Conservation (phyloP, 2,113 vertebrate genomes). For the Pachyramphus minor region DNA sequence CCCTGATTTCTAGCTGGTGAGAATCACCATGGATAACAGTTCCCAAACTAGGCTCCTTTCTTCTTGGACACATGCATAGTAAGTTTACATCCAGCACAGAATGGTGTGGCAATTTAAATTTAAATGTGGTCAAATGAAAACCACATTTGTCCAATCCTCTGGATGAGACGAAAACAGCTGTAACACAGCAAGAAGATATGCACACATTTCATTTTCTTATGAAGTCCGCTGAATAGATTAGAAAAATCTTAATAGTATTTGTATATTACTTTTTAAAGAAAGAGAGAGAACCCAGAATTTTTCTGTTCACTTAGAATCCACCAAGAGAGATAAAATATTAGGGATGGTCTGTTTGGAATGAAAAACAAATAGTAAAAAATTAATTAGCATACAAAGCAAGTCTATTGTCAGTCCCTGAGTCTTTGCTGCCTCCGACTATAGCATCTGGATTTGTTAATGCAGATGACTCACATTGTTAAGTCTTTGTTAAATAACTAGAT, state of each 20-base stretch:
- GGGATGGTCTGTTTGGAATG: not conserved
- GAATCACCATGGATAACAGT: not conserved
- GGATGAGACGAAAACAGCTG: not conserved
- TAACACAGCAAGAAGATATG: not conserved
- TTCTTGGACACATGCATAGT: not conserved
- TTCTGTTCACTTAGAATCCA: not conserved
- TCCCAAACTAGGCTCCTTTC: slow-evolving; percentile 24
- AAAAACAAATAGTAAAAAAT: slow-evolving; percentile 32
- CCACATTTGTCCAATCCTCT: not conserved
- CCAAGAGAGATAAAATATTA: slow-evolving; percentile 8
- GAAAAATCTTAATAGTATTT: not conserved
- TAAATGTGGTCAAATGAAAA: slow-evolving; percentile 29
- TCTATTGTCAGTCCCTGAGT: not conserved
- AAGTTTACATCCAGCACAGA: not conserved
- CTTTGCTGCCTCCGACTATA: slow-evolving; percentile 17
- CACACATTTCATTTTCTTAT: not conserved
- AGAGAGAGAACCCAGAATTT: not conserved
- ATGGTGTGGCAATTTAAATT: not conserved
- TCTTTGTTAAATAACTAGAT: slow-evolving; percentile 45
- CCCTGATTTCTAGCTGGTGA: not conserved
- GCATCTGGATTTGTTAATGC: slow-evolving; percentile 40
- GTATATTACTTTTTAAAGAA: not conserved
- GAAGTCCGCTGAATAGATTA: not conserved
- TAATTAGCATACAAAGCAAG: not conserved
- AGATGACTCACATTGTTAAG: slow-evolving; percentile 22